Base-by-base conservation (phyloP, 1,140 invertebrate species). In the Ips typographus region DNA sequence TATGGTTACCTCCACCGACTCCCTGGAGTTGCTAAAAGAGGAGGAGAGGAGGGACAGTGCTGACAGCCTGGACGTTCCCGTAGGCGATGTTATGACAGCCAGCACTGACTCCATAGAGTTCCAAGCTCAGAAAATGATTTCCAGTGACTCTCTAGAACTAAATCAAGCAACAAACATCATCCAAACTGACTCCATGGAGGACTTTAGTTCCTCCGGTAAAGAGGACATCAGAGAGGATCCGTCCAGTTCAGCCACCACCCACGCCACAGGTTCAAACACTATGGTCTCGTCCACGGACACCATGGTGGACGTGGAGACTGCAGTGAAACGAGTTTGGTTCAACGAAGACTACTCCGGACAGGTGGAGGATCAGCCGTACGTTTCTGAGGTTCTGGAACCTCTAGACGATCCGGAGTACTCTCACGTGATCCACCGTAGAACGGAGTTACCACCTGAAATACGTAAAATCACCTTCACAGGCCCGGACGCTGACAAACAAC, bases 191-290 rank as follows among this genome's bases (percentile, higher is more conserved):
- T 85, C 84, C 3, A 79, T 85, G 39, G 82, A 85, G 59, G 81
- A 82, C 73, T 73, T 81, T 41, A 84, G 83, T 73, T 82, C 79
- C 2, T 82, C 81, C 51, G 80, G 78, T 59, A 79, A 76, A 74
- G 81, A 83, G 57, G 82, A 82, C 49, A 73, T 77, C 65, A 89
- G 88, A 62, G 72, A 89, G 36, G 88, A 89, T 71, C 87, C 87
- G 5, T 88, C 88, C 0, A 91, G 89, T 74, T 92, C 91, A 1
- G 89, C 90, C 8, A 90, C 89, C 0, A 92, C 91, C 0, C 87
- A 91, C 75, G 91, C 91, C 22, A 92, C 90, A n/a, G 89, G 89
- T 68, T 90, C 89, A 55, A 89, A 88, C 75, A 90, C 89, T 7
- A 88, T 90, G 87, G 85, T 90, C 1, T 89, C 88, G 0, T 89